Evolutionary conservation across 2,797 vertebrate species (phyloP).

Genomic region (Hozukius guyotensis): DNA sequence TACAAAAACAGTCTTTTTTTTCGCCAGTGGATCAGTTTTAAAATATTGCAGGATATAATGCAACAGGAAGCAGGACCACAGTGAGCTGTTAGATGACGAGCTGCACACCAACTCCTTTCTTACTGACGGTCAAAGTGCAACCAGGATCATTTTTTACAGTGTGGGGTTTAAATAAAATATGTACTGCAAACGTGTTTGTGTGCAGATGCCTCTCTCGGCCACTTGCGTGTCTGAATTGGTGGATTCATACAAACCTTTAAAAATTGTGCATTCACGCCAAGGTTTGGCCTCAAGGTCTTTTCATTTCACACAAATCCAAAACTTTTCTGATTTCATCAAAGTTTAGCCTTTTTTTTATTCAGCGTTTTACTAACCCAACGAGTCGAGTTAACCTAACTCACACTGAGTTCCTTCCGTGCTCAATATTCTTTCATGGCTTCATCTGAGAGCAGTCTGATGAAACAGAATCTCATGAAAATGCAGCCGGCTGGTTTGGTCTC

Average conservation of each 20-base stretch:
- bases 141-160: not conserved
- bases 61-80: too few relatives aligned
- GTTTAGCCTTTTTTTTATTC: not conserved
- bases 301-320: constrained; percentile 1
- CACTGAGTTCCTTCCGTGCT: not conserved
- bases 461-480: constrained; percentile 20
- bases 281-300: not conserved
- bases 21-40: too few relatives aligned
- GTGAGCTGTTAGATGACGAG: too few relatives aligned
- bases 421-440: constrained; percentile 1
- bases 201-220: not conserved
- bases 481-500: not conserved
- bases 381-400: not conserved
- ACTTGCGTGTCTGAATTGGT: not conserved
- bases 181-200: not conserved
- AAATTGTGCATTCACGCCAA: not conserved
- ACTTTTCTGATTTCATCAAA: not conserved
- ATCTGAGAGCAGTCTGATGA: constrained; percentile 9
- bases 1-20: too few relatives aligned
- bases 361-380: not conserved
- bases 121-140: not conserved
- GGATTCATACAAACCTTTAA: not conserved
- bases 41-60: too few relatives aligned
- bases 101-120: too few relatives aligned
- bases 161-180: not conserved